Percentiles rank a stretch among this genome's conserved stretches.
Evolutionary conservation across 2,888 invertebrate genomes (phyloP).

Genomic region (Dioctria linearis): DNA sequence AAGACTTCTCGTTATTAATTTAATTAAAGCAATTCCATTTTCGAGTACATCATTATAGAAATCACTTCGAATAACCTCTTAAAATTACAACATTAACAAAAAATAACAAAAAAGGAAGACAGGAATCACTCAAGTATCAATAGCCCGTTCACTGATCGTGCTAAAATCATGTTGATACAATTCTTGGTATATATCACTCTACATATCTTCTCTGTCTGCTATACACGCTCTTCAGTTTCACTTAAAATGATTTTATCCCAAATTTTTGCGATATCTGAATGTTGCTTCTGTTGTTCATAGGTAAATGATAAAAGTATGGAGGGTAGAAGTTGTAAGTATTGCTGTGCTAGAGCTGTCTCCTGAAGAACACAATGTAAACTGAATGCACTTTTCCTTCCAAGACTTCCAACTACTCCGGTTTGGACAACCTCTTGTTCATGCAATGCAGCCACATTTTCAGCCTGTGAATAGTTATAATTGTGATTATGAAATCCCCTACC

Average conservation of each 20-base stretch:
- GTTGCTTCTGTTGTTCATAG: constrained; percentile 64
- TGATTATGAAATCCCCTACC: not conserved
- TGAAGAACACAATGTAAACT: constrained; percentile 77
- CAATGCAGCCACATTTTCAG: constrained; percentile 75
- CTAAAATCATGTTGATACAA: no score
- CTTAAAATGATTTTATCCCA: constrained; percentile 61
- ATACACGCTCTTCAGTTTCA: constrained; percentile 58
- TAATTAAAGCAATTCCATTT: no score
- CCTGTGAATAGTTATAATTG: constrained; percentile 66
- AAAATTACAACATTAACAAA: no score
- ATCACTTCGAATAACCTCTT: no score
- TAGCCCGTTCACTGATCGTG: no score
- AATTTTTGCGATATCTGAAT: constrained; percentile 58
- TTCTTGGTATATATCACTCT: no score
- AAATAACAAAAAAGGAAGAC: no score
- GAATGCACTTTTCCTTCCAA: constrained; percentile 76
- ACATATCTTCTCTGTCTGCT: not conserved
- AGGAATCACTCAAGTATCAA: no score
- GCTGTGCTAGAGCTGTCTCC: constrained; percentile 76
- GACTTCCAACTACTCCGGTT: constrained; percentile 76
- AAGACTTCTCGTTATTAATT: no score
- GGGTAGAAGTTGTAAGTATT: constrained; percentile 75
- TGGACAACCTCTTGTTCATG: constrained; percentile 77
- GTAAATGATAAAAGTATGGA: constrained; percentile 75
- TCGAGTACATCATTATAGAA: no score